Conservation (phyloP, 1,140 invertebrate genomes). For the Cherax destructor region DNA sequence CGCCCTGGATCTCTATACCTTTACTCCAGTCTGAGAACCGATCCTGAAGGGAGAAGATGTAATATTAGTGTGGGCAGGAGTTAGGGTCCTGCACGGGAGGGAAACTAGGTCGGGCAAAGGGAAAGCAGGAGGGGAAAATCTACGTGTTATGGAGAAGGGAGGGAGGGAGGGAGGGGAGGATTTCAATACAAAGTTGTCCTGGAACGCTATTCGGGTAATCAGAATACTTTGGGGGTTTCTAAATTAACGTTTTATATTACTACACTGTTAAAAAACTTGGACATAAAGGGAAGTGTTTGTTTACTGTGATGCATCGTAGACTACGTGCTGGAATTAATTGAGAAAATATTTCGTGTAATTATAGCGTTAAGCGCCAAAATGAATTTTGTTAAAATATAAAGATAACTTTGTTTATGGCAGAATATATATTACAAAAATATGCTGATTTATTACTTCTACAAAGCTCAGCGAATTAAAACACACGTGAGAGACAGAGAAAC, state of each 20-base stretch:
- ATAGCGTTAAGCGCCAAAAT: neutral
- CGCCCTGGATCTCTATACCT: slow-evolving; percentile 87
- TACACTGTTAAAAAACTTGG: neutral
- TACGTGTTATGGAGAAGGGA: neutral
- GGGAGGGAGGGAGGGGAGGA: neutral
- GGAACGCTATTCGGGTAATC: neutral
- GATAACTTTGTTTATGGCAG: neutral
- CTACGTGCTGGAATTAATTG: neutral
- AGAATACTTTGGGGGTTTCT: neutral
- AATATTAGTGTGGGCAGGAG: neutral
- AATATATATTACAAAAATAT: neutral
- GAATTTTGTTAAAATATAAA: neutral
- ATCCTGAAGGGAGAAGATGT: slow-evolving; percentile 77
- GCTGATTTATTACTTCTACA: neutral
- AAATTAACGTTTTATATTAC: neutral
- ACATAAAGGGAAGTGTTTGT: neutral
- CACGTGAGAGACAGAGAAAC: neutral
- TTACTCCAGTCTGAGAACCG: slow-evolving; percentile 93
- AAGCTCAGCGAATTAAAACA: neutral
- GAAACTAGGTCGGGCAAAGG: neutral
- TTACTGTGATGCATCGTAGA: neutral
- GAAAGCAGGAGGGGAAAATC: too few relatives aligned
- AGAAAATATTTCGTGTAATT: neutral
- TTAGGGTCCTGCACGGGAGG: neutral
- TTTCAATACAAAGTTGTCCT: neutral